Conservation (phyloP, 2,888 invertebrate species). For the Drosophila suboccidentalis region DNA sequence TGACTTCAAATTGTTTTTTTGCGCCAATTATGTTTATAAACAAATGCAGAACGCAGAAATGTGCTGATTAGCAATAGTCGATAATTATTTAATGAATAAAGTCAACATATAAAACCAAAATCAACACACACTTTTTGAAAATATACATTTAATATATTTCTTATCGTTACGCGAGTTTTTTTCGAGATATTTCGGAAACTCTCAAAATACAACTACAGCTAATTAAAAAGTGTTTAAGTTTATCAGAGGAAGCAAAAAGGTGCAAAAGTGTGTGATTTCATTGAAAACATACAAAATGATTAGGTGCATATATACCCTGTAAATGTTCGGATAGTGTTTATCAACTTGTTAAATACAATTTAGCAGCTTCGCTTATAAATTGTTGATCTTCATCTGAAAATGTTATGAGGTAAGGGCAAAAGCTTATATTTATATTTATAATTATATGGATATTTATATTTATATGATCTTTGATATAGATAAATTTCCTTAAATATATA, state of each 20-base stretch:
- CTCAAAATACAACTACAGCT: not conserved
- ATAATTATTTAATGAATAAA: constrained; percentile 72
- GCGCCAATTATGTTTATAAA: constrained; percentile 78
- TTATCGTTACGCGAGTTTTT: constrained; percentile 4
- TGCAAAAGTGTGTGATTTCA: not conserved
- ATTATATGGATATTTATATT: too few species aligned
- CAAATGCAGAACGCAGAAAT: constrained; percentile 56
- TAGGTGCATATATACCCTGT: not conserved
- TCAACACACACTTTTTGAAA: not conserved
- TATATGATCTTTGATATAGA: too few species aligned
- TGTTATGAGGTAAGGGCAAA: not conserved
- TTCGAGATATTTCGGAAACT: not conserved
- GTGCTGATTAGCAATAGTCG: constrained; percentile 79
- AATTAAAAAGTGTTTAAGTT: constrained; percentile 14
- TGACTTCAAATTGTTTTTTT: constrained; percentile 69
- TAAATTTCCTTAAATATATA: too few species aligned
- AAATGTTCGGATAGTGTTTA: not conserved
- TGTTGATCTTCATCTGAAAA: not conserved
- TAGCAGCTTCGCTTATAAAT: not conserved
- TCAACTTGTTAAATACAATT: not conserved
- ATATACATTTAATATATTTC: constrained; percentile 1
- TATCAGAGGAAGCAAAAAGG: constrained; percentile 2
- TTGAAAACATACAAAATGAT: not conserved
- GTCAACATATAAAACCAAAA: constrained; percentile 53
- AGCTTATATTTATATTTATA: too few species aligned